Evolutionary conservation across 2,113 vertebrate species (phyloP), one percentile per base, ranked within the genome.

Genomic region (Struthio camelus): DNA sequence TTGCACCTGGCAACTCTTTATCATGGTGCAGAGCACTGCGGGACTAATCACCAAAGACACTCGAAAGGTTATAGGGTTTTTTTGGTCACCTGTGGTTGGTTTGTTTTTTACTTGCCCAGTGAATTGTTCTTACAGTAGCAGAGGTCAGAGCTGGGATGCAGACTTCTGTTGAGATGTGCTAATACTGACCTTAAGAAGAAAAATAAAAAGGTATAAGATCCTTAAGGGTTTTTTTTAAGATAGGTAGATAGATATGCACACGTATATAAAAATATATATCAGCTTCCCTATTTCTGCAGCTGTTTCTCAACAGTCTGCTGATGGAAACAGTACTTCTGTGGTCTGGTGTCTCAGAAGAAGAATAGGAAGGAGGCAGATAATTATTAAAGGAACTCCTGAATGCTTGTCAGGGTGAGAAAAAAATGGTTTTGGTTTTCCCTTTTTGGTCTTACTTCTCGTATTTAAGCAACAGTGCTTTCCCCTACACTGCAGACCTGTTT

Each of bases 231-330:
- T 50, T 36, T 61, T 54, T 78, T 58, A 50, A n/a, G 4, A 53
- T 42, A 61, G 6, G 48, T 48, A 61, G 1, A 18, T 18, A 80
- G 23, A 51, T 32, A 38, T 3, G 75, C 30, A n/a, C 4, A 23
- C 7, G 50, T 32, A 38, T 34, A 66, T 24, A 10, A n/a, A 81
- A 82, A 76, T 89, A 91, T 80, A 36, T 80, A 73, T 13, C 34
- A 93, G 67, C 85, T 96, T 96, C 93, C 91, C 56, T 87, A 61
- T 94, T 96, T 95, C 64, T 94, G 78, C 95, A 96, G 89, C 91
- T 95, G 90, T 90, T 96, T 95, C 85, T 94, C 73, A 96, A 94
- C 81, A 86, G 85, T 83, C 51, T 94, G 70, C 81, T 91, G 91
- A 80, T 95, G 76, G 76, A 89, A 96, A 91, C 82, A 90, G 48